Percentiles rank a stretch among this genome's conserved stretches.
phyloP scores from a whole-genome alignment of 2,888 invertebrate species.

The Protonemura montana region DNA sequence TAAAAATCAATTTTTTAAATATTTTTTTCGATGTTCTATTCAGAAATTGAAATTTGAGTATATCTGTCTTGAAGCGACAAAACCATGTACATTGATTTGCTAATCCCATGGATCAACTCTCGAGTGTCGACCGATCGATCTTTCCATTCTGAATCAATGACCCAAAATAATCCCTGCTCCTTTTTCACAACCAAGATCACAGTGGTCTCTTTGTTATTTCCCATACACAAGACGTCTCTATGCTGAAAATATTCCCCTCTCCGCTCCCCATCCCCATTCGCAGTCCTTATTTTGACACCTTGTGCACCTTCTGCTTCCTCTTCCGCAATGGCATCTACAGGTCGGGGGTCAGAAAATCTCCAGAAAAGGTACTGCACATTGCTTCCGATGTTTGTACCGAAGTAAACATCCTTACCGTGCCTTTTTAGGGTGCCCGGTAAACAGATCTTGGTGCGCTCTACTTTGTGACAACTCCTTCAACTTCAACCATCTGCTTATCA shows the following conservation, averaged over 20 bases:
- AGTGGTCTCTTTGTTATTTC: background rate
- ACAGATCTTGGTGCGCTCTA: background rate
- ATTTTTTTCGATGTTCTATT: background rate
- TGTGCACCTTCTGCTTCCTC: constrained; percentile 24
- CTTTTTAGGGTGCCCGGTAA: background rate
- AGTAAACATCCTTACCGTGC: constrained; percentile 15
- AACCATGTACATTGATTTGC: background rate
- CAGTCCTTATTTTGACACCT: constrained; percentile 3
- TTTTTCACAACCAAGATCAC: background rate
- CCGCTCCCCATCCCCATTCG: background rate
- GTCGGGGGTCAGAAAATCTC: constrained; percentile 20
- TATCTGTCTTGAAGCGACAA: background rate
- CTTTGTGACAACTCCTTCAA: background rate
- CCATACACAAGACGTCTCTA: constrained; percentile 19
- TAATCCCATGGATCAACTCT: constrained; percentile 24
- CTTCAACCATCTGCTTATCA: background rate
- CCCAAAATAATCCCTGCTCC: constrained; percentile 19
- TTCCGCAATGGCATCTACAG: constrained; percentile 18
- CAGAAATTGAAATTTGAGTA: background rate
- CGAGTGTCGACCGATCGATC: constrained; percentile 14
- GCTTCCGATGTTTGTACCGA: background rate
- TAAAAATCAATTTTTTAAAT: background rate
- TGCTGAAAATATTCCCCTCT: background rate
- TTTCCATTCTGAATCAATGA: background rate
- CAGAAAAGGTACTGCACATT: background rate